phyloP scores from a whole-genome alignment of 53 echinoderm and acorn worm species.

The Holothuria scabra region DNA sequence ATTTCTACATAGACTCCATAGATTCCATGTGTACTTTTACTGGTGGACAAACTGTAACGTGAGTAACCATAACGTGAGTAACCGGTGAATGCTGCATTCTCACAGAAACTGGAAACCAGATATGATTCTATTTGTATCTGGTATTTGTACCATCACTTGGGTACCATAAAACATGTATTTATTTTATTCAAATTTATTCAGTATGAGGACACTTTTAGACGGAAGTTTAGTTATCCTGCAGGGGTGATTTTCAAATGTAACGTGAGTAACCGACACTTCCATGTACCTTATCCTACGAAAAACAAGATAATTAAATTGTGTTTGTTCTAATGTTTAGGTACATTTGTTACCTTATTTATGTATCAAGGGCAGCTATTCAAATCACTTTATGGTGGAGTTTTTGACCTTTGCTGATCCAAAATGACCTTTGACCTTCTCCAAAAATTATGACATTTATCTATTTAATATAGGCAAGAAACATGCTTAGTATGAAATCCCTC shows the following conservation, averaged over 20 bases:
- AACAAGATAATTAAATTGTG: neutral
- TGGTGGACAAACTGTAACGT: slow-evolving; percentile 24
- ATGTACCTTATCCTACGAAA: no score
- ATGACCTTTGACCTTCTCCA: no score
- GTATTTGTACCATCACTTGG: slow-evolving; percentile 10
- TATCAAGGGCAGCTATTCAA: slow-evolving; percentile 2
- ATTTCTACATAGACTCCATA: neutral
- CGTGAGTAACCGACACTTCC: slow-evolving; percentile 44
- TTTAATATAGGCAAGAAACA: no score
- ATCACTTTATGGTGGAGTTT: slow-evolving; percentile 12
- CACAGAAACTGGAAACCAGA: slow-evolving; percentile 12
- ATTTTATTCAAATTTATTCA: slow-evolving; percentile 31
- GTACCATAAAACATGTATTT: slow-evolving; percentile 1
- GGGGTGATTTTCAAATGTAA: slow-evolving; percentile 48
- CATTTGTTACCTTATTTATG: slow-evolving; percentile 32
- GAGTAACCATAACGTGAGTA: slow-evolving; percentile 19
- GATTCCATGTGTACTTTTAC: slow-evolving; percentile 9
- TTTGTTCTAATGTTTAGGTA: slow-evolving; percentile 6
- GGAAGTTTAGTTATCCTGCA: slow-evolving; percentile 3
- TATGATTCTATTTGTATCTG: neutral
- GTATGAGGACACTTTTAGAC: slow-evolving; percentile 37
- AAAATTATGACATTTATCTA: no score
- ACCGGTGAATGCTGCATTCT: slow-evolving; percentile 17
- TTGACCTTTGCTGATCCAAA: no score
- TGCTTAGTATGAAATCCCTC: no score